Conservation (phyloP, 1,140 invertebrate species). For the Oryctes rhinoceros region DNA sequence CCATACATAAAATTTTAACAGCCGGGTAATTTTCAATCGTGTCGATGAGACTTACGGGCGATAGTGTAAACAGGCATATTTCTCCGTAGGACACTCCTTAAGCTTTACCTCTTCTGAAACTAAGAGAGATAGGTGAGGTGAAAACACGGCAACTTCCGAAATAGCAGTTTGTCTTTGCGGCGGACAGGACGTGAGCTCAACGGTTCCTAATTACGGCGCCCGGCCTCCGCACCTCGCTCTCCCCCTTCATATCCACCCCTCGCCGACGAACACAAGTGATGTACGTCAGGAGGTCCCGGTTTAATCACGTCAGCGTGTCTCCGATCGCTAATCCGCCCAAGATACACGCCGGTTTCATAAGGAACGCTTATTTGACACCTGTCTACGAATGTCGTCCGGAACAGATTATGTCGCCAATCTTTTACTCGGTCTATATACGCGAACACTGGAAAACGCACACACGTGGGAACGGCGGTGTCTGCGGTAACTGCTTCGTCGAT, state of each 20-base stretch:
- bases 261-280: not conserved
- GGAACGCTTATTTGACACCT: constrained; percentile 9
- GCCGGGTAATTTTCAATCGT: too few relatives aligned
- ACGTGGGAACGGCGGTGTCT: too few relatives aligned
- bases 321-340: not conserved
- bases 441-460: not conserved
- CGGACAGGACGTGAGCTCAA: constrained; percentile 6
- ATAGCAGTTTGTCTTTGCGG: not conserved
- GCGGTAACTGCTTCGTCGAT: too few relatives aligned
- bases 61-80: not conserved
- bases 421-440: not conserved
- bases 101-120: too few relatives aligned
- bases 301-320: constrained; percentile 13
- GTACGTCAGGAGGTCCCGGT: not conserved
- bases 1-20: too few relatives aligned
- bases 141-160: constrained; percentile 6
- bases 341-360: not conserved
- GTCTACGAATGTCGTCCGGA: not conserved
- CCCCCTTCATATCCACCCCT: not conserved
- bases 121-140: not conserved
- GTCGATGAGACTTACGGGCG: too few relatives aligned
- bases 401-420: constrained; percentile 14
- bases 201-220: not conserved
- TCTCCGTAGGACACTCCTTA: not conserved
- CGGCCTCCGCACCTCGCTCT: not conserved